Evolutionary conservation across 2,797 vertebrate genomes (phyloP), one percentile per base, ranked within the genome.

Genomic region (Argyrosomus regius): DNA sequence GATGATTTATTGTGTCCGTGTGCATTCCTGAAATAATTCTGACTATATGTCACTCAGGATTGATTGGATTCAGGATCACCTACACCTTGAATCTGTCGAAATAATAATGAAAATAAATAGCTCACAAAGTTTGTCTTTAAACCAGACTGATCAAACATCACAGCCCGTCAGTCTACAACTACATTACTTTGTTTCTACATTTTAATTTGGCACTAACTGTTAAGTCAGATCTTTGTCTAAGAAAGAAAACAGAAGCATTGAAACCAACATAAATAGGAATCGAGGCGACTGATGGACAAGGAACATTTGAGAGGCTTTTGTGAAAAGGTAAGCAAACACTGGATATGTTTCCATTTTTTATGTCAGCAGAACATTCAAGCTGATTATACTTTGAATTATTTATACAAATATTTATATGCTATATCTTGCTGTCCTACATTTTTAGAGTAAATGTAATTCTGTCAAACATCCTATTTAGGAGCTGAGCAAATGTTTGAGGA

Each of bases 311-410:
- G 43, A 70, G 39, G 24, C n/a, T 82, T 83, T 79, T 54, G 31
- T 71, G 14, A 78, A 82, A 77, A 81, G 28, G 31, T 75, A 75
- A 68, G 53, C 52, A 87, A 73, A 81, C 62, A 48, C 7, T 50
- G 46, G 31, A 65, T 75, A 48, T 72, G 24, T 72, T 73, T 74
- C 16, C 16, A 58, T 65, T 76, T 74, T 72, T 67, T 66, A 77
- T 67, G 59, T 75, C 75, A 81, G 41, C 22, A 24, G n/a, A 72
- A 81, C 61, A 77, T 56, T 66, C 66, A 12, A 78, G 73, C 72
- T 60, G 67, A 85, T 84, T 81, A 77, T 46, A 61, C 41, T 67
- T 68, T 74, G 24, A 48, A 81, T 75, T 82, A 80, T 86, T 61
- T 61, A 80, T 81, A 26, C 13, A 78, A 43, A 77, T 67, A 78